Conservation (phyloP, 2,888 invertebrate species). For the Linyphia triangularis region DNA sequence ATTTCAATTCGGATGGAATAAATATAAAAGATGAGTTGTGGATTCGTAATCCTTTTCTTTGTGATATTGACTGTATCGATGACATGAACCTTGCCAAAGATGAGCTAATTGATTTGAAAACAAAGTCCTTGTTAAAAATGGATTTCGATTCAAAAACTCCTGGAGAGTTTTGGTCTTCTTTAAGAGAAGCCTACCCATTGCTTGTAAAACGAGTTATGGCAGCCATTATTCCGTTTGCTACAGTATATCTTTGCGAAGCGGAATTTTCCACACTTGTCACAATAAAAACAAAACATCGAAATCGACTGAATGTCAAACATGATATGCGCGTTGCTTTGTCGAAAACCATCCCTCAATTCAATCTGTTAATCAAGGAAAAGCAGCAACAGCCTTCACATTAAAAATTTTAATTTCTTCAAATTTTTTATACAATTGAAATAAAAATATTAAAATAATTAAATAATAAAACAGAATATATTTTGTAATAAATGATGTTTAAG, state of each 20-base stretch:
- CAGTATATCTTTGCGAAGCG: conserved; percentile 53
- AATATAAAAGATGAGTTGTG: conserved; percentile 59
- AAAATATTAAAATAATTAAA: conserved; percentile 56
- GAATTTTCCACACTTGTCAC: conserved; percentile 55
- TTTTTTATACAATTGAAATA: conserved; percentile 25
- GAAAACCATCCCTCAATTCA: conserved; percentile 58
- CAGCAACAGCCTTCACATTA: conserved; percentile 53
- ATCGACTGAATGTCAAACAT: conserved; percentile 51
- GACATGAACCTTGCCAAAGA: conserved; percentile 55
- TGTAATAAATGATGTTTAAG: conserved; percentile 50
- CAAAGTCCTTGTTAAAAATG: conserved; percentile 56
- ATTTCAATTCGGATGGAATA: conserved; percentile 52
- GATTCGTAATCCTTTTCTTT: conserved; percentile 63
- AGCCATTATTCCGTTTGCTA: conserved; percentile 57
- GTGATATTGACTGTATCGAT: conserved; percentile 62
- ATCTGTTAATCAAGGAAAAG: conserved; percentile 58
- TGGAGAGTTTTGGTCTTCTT: too few species aligned
- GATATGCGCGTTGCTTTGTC: conserved; percentile 52
- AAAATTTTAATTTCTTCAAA: conserved; percentile 46
- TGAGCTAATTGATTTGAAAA: conserved; percentile 58
- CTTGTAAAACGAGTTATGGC: conserved; percentile 55
- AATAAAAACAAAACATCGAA: conserved; percentile 61
- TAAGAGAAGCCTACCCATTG: too few species aligned
- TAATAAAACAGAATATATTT: conserved; percentile 48
- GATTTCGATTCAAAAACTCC: too few species aligned